These are phyloP conservation scores for Sminthurides bifidus DNA, from an alignment of 1,140 invertebrate species.

Conservation along the genomic window DNA sequence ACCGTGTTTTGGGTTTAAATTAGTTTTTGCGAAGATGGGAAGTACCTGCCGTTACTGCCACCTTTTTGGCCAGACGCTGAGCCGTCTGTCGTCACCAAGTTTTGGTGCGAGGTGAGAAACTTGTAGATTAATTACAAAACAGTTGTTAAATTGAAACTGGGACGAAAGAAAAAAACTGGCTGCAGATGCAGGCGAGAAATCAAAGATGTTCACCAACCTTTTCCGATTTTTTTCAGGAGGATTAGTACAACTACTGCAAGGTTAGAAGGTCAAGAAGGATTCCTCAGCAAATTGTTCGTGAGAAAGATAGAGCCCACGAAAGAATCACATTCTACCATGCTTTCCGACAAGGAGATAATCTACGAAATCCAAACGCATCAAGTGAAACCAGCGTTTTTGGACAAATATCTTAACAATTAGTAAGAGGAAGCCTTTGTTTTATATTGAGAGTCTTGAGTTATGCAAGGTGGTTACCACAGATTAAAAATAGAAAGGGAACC, in stretches of 20 bases:
- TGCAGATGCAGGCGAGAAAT: not conserved
- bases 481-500: too few species aligned
- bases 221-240: not conserved
- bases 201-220: not conserved
- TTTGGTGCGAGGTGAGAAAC: not conserved
- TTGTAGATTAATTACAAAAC: not conserved
- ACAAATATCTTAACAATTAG: conserved; percentile 80
- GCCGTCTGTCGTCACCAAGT: conserved; percentile 2
- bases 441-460: too few species aligned
- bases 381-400: conserved; percentile 71
- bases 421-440: too few species aligned
- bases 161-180: not conserved
- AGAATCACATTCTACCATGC: conserved; percentile 85
- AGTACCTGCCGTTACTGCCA: conserved; percentile 17
- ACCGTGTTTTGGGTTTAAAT: too few species aligned
- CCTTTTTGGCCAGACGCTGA: conserved; percentile 7
- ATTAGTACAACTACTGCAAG: conserved; percentile 2
- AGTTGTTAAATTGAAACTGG: not conserved
- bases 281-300: conserved; percentile 78
- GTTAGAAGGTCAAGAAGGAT: conserved; percentile 49
- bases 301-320: conserved; percentile 85
- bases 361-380: conserved; percentile 91
- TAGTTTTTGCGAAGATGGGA: conserved; percentile 15
- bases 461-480: too few species aligned
- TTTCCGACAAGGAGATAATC: conserved; percentile 86